Base-by-base conservation (phyloP, 2,888 invertebrate species). In the Diachrysia chrysitis region DNA sequence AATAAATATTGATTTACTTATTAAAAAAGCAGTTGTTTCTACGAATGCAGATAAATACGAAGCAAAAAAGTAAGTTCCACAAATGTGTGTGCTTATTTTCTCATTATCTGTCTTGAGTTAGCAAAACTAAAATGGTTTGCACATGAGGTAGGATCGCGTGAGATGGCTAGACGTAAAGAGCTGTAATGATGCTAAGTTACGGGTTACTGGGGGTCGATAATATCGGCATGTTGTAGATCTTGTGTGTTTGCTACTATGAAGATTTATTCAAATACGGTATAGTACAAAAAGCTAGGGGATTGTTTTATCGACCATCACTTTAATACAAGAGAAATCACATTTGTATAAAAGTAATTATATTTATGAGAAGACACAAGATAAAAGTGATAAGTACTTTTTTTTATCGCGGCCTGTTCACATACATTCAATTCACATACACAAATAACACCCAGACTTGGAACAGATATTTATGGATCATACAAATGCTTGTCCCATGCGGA, bases 181-280 rank as follows among this genome's bases (percentile, higher is more conserved):
- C 58, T 46, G 17, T 77, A 77, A 77, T 73, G 63, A 63, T 63
- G 29, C 37, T 42, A 48, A 61, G 42, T 63, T 73, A 63, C 73
- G 53, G 68, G 58, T 63, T 58, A 77, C 73, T 58, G 58, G 63
- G 74, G 35, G 68, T 69, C 51, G 48, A 51, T 51, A 51, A 51
- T 21, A 9, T 12, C 10, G 9, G 32, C 10, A 10, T 51, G 48
- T 12, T 21, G 3, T 12, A 51, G 21, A 51, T 51, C 48, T 21
- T 19, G 48, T 19, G 9, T 48, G 12, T 51, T 42, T 37, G 37
- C 5, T 37, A n/a, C n/a, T n/a, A 2, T 16, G 37, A 37, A 14
- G 12, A 37, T 10, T 2, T 32, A 10, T 32, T 32, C 10, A 32
- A 16, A 42, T 42, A 42, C 42, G 6, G 7, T 42, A 42, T 42